Evolutionary conservation across 2,113 vertebrate genomes (phyloP).

Genomic region (Pelmatolapia mariae): DNA sequence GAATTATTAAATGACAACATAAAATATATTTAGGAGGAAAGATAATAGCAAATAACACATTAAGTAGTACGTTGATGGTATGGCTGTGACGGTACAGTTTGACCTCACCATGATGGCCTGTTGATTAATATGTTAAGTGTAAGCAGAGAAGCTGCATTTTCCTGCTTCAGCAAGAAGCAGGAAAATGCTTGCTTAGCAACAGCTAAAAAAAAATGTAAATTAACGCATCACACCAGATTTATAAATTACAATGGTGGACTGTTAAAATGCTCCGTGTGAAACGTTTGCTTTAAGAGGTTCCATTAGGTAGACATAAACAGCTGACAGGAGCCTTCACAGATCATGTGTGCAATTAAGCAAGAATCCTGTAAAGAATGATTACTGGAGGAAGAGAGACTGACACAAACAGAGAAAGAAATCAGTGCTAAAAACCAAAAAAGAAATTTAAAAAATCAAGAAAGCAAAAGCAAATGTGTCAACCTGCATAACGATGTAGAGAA

Average conservation of each 20-base stretch:
- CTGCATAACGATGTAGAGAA: neutral
- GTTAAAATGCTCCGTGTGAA: neutral
- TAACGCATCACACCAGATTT: neutral
- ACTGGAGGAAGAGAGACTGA: neutral
- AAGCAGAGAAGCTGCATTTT: neutral
- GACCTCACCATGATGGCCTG: neutral
- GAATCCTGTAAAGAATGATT: neutral
- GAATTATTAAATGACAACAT: neutral
- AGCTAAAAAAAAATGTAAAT: neutral
- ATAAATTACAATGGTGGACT: neutral
- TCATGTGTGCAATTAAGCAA: neutral
- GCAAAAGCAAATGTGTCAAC: neutral
- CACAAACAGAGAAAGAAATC: neutral
- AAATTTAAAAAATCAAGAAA: neutral
- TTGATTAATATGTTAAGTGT: neutral
- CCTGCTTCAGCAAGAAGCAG: neutral
- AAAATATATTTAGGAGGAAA: neutral
- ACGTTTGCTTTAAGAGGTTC: neutral
- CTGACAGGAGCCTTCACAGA: neutral
- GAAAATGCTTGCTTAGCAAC: neutral
- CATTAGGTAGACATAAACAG: neutral
- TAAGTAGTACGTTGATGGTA: neutral
- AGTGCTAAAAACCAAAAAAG: neutral
- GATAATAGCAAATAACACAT: neutral
- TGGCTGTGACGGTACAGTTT: neutral